Conservation (phyloP, 2,888 invertebrate genomes). For the Herminia tarsipennalis region DNA sequence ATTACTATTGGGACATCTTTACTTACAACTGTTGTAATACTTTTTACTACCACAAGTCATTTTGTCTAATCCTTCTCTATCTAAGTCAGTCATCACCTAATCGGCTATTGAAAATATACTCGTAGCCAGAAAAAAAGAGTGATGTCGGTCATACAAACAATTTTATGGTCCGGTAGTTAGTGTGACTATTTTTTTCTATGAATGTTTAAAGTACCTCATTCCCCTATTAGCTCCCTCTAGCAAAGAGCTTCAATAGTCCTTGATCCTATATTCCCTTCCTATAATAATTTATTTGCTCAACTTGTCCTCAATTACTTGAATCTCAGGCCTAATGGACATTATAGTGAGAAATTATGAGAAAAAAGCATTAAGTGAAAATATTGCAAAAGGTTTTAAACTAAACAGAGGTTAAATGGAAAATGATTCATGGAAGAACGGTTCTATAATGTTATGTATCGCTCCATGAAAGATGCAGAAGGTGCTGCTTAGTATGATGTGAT, state of each 20-base stretch:
- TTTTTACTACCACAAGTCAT: conserved; percentile 1
- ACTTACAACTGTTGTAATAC: conserved; percentile 8
- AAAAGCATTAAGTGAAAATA: neutral
- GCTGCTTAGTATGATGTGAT: no score
- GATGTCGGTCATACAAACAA: no score
- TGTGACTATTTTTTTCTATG: no score
- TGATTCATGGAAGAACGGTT: no score
- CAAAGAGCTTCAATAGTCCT: conserved; percentile 12
- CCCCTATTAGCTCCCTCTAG: neutral
- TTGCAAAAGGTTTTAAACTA: neutral
- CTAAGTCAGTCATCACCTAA: neutral
- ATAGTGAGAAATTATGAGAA: conserved; percentile 18
- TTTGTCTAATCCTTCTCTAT: neutral
- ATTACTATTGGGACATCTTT: conserved; percentile 26
- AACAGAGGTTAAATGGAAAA: conserved; percentile 6
- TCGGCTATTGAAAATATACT: neutral
- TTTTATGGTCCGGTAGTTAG: no score
- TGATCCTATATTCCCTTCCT: conserved; percentile 14
- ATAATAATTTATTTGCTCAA: conserved; percentile 35
- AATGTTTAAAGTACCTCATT: neutral
- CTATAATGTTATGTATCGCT: no score
- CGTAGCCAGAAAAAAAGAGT: no score
- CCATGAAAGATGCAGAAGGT: no score
- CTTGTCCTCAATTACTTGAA: conserved; percentile 16
- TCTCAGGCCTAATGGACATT: conserved; percentile 33